Evolutionary conservation across 2,888 invertebrate genomes (phyloP).

Genomic region (Digitonthophagus gazella): DNA sequence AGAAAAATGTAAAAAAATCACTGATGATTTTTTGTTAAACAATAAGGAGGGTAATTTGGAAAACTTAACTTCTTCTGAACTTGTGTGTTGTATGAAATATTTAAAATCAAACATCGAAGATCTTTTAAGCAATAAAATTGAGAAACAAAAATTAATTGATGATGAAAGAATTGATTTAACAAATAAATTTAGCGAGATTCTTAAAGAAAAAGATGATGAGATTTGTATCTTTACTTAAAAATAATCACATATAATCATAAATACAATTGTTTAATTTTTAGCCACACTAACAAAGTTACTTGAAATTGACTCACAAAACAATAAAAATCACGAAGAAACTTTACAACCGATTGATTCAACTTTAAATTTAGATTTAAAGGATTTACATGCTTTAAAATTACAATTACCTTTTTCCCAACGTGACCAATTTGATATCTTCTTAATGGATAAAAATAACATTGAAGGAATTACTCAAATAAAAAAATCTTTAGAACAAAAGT

Average conservation of each 20-base stretch:
- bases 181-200: conserved; percentile 43
- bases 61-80: background rate
- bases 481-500: conserved; percentile 33
- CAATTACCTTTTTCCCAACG: background rate
- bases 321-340: background rate
- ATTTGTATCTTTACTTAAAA: conserved; percentile 42
- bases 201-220: conserved; percentile 47
- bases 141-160: conserved; percentile 4
- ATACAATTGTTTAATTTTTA: conserved; percentile 4
- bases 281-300: background rate
- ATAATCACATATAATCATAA: background rate
- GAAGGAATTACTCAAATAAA: conserved; percentile 13
- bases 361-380: background rate
- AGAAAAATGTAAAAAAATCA: background rate
- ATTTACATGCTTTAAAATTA: conserved; percentile 1
- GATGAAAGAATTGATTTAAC: conserved; percentile 21
- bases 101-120: conserved; percentile 8
- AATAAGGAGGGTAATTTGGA: background rate
- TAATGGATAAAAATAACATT: background rate
- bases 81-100: conserved; percentile 23
- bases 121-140: background rate
- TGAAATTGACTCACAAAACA: background rate
- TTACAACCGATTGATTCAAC: background rate
- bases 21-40: background rate
- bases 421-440: background rate